phyloP scores from a whole-genome alignment of 1,140 invertebrate genomes.

The Bombus cullumanus region DNA sequence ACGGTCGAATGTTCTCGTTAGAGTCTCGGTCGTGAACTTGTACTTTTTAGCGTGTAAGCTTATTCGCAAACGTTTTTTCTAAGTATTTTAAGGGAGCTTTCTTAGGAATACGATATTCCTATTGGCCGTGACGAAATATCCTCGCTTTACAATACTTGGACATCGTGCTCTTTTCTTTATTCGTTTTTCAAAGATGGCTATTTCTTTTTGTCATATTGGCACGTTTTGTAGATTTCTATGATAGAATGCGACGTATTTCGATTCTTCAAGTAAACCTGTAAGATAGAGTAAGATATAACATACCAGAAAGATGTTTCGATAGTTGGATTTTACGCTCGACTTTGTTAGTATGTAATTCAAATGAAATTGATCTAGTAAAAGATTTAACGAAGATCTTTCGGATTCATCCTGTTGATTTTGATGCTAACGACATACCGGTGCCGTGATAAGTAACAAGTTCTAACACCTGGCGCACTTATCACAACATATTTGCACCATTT shows the following conservation, averaged over 20 bases:
- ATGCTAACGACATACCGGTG: neutral
- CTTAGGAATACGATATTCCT: slow-evolving; percentile 14
- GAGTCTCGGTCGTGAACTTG: neutral
- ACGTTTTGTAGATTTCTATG: slow-evolving; percentile 11
- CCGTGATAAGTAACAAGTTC: neutral
- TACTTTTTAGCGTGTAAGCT: slow-evolving; percentile 24
- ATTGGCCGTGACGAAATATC: neutral
- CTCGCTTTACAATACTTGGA: neutral
- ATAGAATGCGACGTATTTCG: neutral
- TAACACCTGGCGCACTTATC: neutral
- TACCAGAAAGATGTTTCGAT: neutral
- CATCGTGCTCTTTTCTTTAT: neutral
- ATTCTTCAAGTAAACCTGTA: neutral
- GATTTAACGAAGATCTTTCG: neutral
- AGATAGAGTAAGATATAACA: slow-evolving; percentile 42
- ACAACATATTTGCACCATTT: neutral
- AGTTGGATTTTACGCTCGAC: neutral
- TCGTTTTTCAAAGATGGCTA: neutral
- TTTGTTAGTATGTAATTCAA: neutral
- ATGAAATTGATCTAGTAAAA: neutral
- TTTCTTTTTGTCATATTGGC: neutral
- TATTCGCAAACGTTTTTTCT: slow-evolving; percentile 28
- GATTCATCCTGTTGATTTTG: neutral
- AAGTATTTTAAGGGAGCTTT: slow-evolving; percentile 40
- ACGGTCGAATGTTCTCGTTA: slow-evolving; percentile 1